Evolutionary conservation across 2,888 invertebrate genomes (phyloP).

Genomic region (Helicoverpa assulta): DNA sequence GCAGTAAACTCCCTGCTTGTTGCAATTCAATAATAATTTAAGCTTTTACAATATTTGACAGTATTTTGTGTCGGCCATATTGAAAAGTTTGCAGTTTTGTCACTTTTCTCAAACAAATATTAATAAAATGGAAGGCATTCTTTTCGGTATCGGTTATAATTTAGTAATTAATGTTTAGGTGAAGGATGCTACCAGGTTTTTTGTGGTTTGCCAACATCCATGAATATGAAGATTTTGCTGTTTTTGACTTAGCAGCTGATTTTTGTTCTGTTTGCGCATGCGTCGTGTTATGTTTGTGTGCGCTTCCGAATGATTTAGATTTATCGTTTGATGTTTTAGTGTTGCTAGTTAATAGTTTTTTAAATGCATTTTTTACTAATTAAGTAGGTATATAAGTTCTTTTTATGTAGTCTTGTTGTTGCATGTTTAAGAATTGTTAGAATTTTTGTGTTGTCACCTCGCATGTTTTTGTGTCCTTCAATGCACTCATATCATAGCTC

Average conservation of each 20-base stretch:
- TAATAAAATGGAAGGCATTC: constrained; percentile 57
- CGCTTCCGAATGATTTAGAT: constrained; percentile 58
- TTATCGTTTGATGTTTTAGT: constrained; percentile 56
- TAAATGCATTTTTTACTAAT: constrained; percentile 41
- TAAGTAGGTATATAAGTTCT: constrained; percentile 44
- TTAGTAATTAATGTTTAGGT: constrained; percentile 73
- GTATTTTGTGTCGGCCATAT: constrained; percentile 68
- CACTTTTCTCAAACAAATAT: neutral
- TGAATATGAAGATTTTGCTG: constrained; percentile 79
- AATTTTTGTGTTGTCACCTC: constrained; percentile 69
- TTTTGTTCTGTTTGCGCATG: constrained; percentile 69
- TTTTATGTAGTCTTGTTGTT: constrained; percentile 55
- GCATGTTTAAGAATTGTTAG: constrained; percentile 60
- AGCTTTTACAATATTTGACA: constrained; percentile 67
- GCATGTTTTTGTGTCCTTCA: constrained; percentile 87
- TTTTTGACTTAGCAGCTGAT: constrained; percentile 70
- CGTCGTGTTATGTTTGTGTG: constrained; percentile 62
- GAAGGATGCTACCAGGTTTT: constrained; percentile 83
- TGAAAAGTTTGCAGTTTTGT: constrained; percentile 63
- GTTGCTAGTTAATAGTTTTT: constrained; percentile 57
- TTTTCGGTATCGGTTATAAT: constrained; percentile 71
- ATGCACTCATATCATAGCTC: constrained; percentile 87
- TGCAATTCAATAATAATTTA: constrained; percentile 66
- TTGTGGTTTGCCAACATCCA: constrained; percentile 69
- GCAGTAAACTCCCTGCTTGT: constrained; percentile 69